Evolutionary conservation across 2,113 vertebrate genomes (phyloP).

Genomic region (Ictalurus furcatus): DNA sequence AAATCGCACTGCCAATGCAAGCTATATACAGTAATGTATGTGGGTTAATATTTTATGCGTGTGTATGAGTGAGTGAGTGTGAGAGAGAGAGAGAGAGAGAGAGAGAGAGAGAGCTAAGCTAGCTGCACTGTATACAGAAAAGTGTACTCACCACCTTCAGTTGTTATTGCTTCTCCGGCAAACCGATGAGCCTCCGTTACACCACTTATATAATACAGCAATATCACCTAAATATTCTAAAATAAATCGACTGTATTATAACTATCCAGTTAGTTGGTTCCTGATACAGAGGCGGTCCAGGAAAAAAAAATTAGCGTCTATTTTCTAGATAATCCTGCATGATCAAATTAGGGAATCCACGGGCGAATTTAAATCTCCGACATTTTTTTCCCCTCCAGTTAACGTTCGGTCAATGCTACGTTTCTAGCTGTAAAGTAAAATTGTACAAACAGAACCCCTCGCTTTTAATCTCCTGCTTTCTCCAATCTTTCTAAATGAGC

Average conservation of each 20-base stretch:
- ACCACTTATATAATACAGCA: neutral
- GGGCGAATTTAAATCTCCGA: slow-evolving; percentile 32
- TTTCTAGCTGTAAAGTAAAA: slow-evolving; percentile 24
- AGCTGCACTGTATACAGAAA: slow-evolving; percentile 42
- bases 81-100: no score
- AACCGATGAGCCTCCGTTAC: slow-evolving; percentile 43
- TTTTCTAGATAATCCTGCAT: slow-evolving; percentile 43
- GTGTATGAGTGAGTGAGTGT: neutral
- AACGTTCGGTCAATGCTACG: slow-evolving; percentile 40
- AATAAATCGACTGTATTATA: neutral
- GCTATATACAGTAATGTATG: neutral
- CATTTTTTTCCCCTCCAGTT: neutral
- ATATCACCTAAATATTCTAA: neutral
- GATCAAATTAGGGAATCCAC: slow-evolving; percentile 47
- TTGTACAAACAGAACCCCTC: slow-evolving; percentile 11
- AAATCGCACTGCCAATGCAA: neutral
- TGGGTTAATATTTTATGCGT: neutral
- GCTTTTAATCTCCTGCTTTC: slow-evolving; percentile 47
- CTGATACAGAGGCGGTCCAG: slow-evolving; percentile 30
- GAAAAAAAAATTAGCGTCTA: slow-evolving; percentile 32
- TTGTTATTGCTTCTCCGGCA: slow-evolving; percentile 45
- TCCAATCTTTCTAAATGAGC: slow-evolving; percentile 45
- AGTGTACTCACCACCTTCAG: slow-evolving; percentile 65
- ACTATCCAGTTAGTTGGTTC: neutral
- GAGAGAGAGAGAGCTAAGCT: neutral